These are phyloP conservation scores for Pseudochromis fuscus DNA, from an alignment of 2,797 vertebrate species.

Conservation along the genomic window DNA sequence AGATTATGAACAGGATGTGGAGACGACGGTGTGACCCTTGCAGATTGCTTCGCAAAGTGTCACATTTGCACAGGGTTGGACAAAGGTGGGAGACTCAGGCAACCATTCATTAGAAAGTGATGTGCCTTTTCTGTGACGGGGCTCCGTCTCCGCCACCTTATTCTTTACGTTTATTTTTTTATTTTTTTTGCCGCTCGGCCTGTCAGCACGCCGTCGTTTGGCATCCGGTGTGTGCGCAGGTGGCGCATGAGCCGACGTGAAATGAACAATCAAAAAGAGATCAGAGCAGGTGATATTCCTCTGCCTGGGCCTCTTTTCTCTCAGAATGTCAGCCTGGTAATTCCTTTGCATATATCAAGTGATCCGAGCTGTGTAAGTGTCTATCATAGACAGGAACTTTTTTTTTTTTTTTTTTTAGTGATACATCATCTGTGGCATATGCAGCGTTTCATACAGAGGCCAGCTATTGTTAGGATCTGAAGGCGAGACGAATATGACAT, in stretches of 20 bases:
- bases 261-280: conserved; percentile 82
- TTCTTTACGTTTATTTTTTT: conserved; percentile 37
- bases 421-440: conserved; percentile 55
- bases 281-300: conserved; percentile 69
- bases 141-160: conserved; percentile 34
- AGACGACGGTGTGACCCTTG: background rate
- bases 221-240: conserved; percentile 65
- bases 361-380: conserved; percentile 58
- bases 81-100: conserved; percentile 23
- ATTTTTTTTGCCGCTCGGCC: conserved; percentile 30
- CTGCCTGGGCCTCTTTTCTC: conserved; percentile 52
- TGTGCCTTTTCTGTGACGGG: conserved; percentile 28
- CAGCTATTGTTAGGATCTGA: conserved; percentile 57
- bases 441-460: conserved; percentile 24
- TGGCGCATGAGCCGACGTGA: conserved; percentile 64
- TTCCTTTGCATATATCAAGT: conserved; percentile 76
- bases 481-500: conserved; percentile 58
- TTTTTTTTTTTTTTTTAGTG: conserved; percentile 30
- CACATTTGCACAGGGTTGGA: conserved; percentile 48
- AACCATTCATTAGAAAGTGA: conserved; percentile 64
- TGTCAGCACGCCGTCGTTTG: conserved; percentile 37
- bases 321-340: conserved; percentile 73
- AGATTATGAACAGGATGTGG: conserved; percentile 47
- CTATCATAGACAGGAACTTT: conserved; percentile 39
- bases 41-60: conserved; percentile 62